These are phyloP conservation scores for Phodopus roborovskii DNA, from an alignment of 2,113 vertebrate species.

Conservation along the genomic window DNA sequence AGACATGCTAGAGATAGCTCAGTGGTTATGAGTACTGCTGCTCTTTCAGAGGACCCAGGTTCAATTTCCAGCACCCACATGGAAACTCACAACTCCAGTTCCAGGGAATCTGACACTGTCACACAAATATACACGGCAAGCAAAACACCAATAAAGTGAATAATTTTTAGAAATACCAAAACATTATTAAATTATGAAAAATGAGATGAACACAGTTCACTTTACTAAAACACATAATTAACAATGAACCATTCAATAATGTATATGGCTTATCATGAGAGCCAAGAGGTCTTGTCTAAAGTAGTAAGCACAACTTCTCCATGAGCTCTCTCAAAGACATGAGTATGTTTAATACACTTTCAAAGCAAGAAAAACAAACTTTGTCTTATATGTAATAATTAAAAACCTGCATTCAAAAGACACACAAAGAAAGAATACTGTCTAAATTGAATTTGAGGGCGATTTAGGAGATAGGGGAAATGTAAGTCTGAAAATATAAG, in stretches of 20 bases:
- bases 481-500: neutral
- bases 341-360: neutral
- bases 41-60: neutral
- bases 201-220: neutral
- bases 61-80: neutral
- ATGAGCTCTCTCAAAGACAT: neutral
- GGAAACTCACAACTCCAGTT: neutral
- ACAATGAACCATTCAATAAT: neutral
- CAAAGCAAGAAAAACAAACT: neutral
- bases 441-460: neutral
- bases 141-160: neutral
- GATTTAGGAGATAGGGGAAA: neutral
- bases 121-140: neutral
- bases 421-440: neutral
- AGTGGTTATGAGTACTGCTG: neutral
- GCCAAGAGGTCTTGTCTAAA: neutral
- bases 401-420: neutral
- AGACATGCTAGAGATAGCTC: neutral
- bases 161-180: neutral
- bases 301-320: neutral
- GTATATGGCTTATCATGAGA: neutral
- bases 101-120: neutral
- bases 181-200: neutral
- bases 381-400: neutral
- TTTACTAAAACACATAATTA: neutral